Conservation (phyloP, 2,113 vertebrate species). For the Zingel zingel region DNA sequence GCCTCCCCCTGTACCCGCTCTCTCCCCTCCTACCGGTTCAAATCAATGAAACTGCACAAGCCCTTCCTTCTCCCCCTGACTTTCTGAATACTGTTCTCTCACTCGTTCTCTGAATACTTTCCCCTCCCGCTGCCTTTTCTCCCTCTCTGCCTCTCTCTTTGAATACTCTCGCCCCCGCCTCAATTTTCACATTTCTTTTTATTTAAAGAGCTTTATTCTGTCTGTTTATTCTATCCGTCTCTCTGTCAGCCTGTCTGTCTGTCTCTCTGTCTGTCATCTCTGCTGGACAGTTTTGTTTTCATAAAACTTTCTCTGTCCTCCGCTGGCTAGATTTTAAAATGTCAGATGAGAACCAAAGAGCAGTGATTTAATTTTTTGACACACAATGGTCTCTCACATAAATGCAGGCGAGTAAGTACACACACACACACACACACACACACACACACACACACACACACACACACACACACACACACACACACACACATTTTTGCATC, state of each 20-base stretch:
- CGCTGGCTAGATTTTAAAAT: slow-evolving; percentile 76
- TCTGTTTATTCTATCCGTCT: slow-evolving; percentile 23
- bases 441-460: background rate
- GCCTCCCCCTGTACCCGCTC: slow-evolving; percentile 26
- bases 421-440: slow-evolving; percentile 1
- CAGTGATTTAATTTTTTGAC: slow-evolving; percentile 44
- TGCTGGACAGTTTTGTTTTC: slow-evolving; percentile 72
- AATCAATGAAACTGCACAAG: slow-evolving; percentile 78
- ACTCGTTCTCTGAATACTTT: slow-evolving; percentile 64
- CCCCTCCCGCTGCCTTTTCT: slow-evolving; percentile 53
- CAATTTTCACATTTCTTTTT: background rate
- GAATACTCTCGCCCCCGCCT: slow-evolving; percentile 51
- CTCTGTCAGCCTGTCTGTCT: background rate
- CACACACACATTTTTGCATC: background rate
- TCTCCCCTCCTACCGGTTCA: slow-evolving; percentile 62
- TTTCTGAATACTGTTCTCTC: slow-evolving; percentile 63
- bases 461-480: background rate
- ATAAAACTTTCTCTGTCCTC: slow-evolving; percentile 77
- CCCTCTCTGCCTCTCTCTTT: slow-evolving; percentile 45
- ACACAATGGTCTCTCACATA: slow-evolving; percentile 47
- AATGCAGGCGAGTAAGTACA: slow-evolving; percentile 32
- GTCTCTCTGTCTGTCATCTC: slow-evolving; percentile 53
- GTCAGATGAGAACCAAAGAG: slow-evolving; percentile 73
- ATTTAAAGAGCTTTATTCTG: background rate
- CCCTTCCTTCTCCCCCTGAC: slow-evolving; percentile 66